Evolutionary conservation across 2,888 invertebrate species (phyloP).

Genomic region (Nymphalis polychloros): DNA sequence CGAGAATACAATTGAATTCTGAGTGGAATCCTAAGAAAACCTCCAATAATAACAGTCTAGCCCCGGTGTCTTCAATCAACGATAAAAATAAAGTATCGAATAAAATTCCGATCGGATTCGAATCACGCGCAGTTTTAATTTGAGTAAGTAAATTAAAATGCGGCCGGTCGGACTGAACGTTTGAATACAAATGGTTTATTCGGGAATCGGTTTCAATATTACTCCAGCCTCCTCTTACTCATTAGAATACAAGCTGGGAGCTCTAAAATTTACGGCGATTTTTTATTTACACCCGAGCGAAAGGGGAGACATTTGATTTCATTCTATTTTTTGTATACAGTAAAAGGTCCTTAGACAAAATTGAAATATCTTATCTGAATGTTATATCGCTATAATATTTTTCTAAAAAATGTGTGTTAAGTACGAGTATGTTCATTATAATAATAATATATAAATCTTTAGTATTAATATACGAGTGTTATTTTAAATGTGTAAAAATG

Average conservation of each 20-base stretch:
- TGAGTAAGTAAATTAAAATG: conserved; percentile 81
- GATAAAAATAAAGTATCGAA: conserved; percentile 73
- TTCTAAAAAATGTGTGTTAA: too few relatives aligned
- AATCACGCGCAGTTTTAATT: conserved; percentile 80
- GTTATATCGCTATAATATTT: neutral
- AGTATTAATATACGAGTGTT: too few relatives aligned
- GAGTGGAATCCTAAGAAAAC: conserved; percentile 47
- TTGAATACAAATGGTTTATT: conserved; percentile 80
- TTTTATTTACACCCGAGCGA: conserved; percentile 55
- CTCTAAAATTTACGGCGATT: conserved; percentile 62
- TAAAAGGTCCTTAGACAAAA: neutral
- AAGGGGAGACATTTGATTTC: conserved; percentile 62
- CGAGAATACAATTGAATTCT: conserved; percentile 51
- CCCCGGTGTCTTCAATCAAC: conserved; percentile 69
- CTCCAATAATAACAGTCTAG: conserved; percentile 56
- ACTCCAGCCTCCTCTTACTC: conserved; percentile 57
- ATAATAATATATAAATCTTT: too few relatives aligned
- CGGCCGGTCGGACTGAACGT: conserved; percentile 63
- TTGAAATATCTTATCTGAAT: neutral
- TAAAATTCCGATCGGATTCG: conserved; percentile 67
- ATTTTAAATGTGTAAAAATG: too few relatives aligned
- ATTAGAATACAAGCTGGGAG: conserved; percentile 60
- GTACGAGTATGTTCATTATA: too few relatives aligned
- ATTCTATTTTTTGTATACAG: conserved; percentile 37
- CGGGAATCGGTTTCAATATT: conserved; percentile 69